Evolutionary conservation across 64 coral and sea anemone genomes (phyloP).

Genomic region (Acropora tenuis): DNA sequence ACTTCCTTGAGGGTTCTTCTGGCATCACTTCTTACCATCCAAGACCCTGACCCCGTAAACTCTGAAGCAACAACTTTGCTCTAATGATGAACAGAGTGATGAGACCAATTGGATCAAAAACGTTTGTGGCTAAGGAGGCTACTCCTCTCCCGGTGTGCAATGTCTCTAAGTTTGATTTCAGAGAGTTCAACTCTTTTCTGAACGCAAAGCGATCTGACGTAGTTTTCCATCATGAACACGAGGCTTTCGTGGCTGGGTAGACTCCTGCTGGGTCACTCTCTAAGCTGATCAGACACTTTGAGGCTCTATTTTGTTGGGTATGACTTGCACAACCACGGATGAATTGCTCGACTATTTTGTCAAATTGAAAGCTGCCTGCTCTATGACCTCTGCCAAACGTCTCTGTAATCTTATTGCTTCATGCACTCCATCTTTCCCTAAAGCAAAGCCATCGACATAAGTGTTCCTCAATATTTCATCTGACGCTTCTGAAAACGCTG

Average conservation of each 20-base stretch:
- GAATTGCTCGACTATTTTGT: constrained; percentile 36
- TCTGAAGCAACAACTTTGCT: too few relatives aligned
- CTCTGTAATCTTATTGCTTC: neutral
- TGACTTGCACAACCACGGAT: neutral
- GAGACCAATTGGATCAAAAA: too few relatives aligned
- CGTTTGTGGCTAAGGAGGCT: too few relatives aligned
- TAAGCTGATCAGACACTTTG: neutral
- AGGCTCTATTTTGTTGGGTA: constrained; percentile 3
- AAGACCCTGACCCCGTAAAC: too few relatives aligned
- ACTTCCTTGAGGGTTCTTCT: too few relatives aligned
- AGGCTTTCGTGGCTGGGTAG: neutral
- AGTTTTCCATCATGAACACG: neutral
- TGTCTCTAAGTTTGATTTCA: too few relatives aligned
- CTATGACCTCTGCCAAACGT: neutral
- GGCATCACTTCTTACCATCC: too few relatives aligned
- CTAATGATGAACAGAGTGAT: too few relatives aligned
- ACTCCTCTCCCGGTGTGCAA: too few relatives aligned
- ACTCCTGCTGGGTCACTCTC: neutral
- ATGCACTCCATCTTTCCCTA: neutral
- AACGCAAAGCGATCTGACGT: neutral
- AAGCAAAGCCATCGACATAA: constrained; percentile 37
- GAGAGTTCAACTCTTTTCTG: too few relatives aligned
- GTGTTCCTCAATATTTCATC: constrained; percentile 23
- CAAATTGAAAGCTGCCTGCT: constrained; percentile 9
- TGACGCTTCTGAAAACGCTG: constrained; percentile 5